Base-by-base conservation (phyloP, 2,113 vertebrate genomes). In the Oncorhynchus kisutch region DNA sequence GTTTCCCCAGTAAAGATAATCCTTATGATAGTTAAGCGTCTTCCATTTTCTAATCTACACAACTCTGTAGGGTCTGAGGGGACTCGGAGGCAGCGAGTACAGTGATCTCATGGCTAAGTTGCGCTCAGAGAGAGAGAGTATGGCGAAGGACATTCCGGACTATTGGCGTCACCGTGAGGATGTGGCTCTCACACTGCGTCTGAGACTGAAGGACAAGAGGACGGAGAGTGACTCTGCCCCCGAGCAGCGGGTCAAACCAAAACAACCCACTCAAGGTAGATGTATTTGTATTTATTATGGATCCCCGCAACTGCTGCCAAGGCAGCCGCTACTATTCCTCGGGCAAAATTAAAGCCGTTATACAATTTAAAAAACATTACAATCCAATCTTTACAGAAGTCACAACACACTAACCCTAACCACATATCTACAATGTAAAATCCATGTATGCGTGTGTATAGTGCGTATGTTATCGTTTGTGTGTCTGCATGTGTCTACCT, bases 111-210 rank as follows among this genome's bases (percentile, higher is more conserved):
- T 91, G 80, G 67, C 81, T 59, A 85, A 74, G 77, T 9, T 92
- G 68, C 48, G 20, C 1, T 76, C 78, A 0, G 83, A 86, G 60
- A 82, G 82, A 22, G 78, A 90, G 29, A 84, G 73, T 31, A 5
- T 11, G 1, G 86, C 83, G 0, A 87, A 75, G 71, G 67, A 29
- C 2, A 62, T 79, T 65, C 86, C 91, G 0, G 86, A 79, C 16
- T 93, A 87, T 81, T 85, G 82, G 84, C 72, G 16, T 20, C 65
- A 86, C 0, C 84, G 87, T 2, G 81, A 88, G 57, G 84, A 90
- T 64, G 54, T 92, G 3, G 29, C 2, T 48, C 62, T 66, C 59
- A 20, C n/a, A 0, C 31, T 91, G 72, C 82, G 89, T 6, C 75
- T 76, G 71, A 90, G 81, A 74, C 74, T 92, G 51, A 81, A 71